These are phyloP conservation scores for Nymphalis polychloros DNA, from an alignment of 2,888 invertebrate genomes.

Conservation along the genomic window DNA sequence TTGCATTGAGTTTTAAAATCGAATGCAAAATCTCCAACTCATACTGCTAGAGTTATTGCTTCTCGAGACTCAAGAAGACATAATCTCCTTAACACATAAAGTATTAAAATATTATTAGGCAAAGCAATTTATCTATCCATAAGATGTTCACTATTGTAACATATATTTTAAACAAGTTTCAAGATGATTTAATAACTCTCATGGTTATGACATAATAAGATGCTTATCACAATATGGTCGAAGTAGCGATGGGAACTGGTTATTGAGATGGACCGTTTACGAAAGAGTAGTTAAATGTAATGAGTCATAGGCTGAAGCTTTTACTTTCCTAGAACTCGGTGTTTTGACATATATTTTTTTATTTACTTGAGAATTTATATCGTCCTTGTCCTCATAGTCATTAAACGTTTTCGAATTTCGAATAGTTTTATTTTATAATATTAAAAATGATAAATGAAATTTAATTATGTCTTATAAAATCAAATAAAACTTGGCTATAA, in stretches of 20 bases:
- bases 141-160: neutral
- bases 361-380: neutral
- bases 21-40: too few relatives aligned
- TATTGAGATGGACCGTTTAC: conserved; percentile 27
- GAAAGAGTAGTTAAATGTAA: conserved; percentile 12
- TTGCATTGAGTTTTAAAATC: too few relatives aligned
- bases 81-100: too few relatives aligned
- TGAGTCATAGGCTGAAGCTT: conserved; percentile 7
- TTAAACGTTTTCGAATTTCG: too few relatives aligned
- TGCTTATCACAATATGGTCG: conserved; percentile 24
- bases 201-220: conserved; percentile 25
- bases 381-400: neutral
- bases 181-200: conserved; percentile 3
- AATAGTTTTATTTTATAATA: too few relatives aligned
- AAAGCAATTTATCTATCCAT: too few relatives aligned
- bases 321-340: neutral
- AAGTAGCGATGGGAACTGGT: conserved; percentile 29
- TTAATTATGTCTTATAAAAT: too few relatives aligned
- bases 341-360: neutral
- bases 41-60: too few relatives aligned
- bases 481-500: too few relatives aligned
- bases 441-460: neutral
- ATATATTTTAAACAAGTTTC: neutral
- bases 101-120: too few relatives aligned
- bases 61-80: too few relatives aligned